Evolutionary conservation across 2,888 invertebrate species (phyloP).

Genomic region (Hirtodrosophila alboralis): DNA sequence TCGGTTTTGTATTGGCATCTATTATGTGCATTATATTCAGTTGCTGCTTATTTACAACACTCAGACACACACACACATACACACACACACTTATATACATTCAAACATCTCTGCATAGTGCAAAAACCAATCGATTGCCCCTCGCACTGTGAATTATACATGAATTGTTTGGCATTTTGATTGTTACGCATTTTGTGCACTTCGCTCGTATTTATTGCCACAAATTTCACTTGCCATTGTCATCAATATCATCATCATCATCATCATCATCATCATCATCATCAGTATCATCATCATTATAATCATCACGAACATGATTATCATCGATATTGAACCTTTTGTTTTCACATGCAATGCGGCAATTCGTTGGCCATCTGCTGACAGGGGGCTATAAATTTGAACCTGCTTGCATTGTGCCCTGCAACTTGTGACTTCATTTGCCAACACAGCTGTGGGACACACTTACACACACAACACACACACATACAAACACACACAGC

Average conservation of each 20-base stretch:
- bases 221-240: conserved; percentile 60
- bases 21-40: conserved; percentile 40
- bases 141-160: conserved; percentile 28
- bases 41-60: conserved; percentile 54
- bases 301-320: conserved; percentile 25
- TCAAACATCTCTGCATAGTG: conserved; percentile 24
- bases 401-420: conserved; percentile 59
- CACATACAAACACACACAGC: conserved; percentile 1
- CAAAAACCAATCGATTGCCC: conserved; percentile 29
- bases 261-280: conserved; percentile 43
- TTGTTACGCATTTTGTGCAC: conserved; percentile 53
- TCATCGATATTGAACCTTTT: conserved; percentile 36
- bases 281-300: conserved; percentile 2
- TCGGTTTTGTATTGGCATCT: conserved; percentile 39
- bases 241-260: conserved; percentile 34
- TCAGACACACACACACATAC: conserved; percentile 5
- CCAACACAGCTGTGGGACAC: conserved; percentile 39
- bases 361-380: conserved; percentile 47
- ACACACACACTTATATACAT: conserved; percentile 6
- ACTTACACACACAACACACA: conserved; percentile 6
- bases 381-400: conserved; percentile 52
- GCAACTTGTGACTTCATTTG: conserved; percentile 44
- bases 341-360: conserved; percentile 44
- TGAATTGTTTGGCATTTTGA: conserved; percentile 50
- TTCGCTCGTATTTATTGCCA: conserved; percentile 55